Evolutionary conservation across 2,888 invertebrate genomes (phyloP).

Genomic region (Leptinotarsa juncta): DNA sequence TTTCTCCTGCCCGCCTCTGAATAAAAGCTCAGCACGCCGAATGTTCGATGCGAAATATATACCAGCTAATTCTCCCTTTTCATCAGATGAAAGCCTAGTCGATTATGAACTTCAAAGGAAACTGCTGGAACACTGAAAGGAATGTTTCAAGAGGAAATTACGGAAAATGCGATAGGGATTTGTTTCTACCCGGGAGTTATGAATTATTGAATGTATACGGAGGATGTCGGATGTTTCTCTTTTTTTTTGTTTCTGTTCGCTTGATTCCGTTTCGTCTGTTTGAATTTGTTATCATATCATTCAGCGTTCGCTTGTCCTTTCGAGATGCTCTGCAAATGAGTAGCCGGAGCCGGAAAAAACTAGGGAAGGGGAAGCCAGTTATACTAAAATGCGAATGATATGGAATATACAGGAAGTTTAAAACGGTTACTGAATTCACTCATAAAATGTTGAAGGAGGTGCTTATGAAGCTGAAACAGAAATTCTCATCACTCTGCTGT

Average conservation of each 20-base stretch:
- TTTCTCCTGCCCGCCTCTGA: conserved; percentile 22
- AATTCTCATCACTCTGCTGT: too few relatives aligned
- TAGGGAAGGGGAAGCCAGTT: neutral
- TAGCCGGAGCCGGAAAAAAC: neutral
- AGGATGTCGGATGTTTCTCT: neutral
- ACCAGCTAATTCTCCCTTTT: conserved; percentile 43
- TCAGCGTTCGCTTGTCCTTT: neutral
- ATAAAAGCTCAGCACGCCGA: conserved; percentile 28
- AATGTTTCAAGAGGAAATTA: conserved; percentile 35
- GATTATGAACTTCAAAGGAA: conserved; percentile 41
- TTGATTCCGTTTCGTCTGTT: neutral
- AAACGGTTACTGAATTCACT: too few relatives aligned
- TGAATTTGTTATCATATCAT: neutral
- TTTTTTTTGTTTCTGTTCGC: neutral
- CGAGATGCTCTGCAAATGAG: neutral
- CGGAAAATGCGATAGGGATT: conserved; percentile 28
- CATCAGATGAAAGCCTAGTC: conserved; percentile 37
- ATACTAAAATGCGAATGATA: neutral
- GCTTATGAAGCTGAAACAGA: too few relatives aligned
- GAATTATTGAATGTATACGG: conserved; percentile 21
- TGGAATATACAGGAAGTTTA: too few relatives aligned
- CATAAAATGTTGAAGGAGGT: too few relatives aligned
- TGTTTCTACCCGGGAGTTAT: conserved; percentile 27
- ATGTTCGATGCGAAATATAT: conserved; percentile 40
- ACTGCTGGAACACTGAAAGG: conserved; percentile 33